These are phyloP conservation scores for Drosophila niveifrons DNA, from an alignment of 2,888 invertebrate species.

Conservation along the genomic window DNA sequence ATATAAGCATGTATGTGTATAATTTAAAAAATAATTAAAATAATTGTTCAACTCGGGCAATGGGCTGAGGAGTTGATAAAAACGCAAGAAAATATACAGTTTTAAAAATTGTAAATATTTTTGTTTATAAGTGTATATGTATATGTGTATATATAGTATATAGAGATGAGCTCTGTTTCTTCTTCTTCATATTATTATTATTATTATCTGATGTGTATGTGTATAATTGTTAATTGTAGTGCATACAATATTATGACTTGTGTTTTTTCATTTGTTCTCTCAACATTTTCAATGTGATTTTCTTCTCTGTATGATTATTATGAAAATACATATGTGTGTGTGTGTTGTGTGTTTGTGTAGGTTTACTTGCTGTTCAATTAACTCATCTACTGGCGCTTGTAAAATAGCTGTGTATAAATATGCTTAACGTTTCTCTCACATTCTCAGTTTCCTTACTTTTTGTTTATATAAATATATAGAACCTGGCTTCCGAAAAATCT, in stretches of 20 bases:
- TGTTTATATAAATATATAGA: slow-evolving; percentile 56
- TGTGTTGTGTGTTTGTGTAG: slow-evolving; percentile 21
- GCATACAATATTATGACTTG: slow-evolving; percentile 61
- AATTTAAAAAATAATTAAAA: slow-evolving; percentile 64
- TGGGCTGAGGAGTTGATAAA: slow-evolving; percentile 60
- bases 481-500: slow-evolving; percentile 42
- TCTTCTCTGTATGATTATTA: slow-evolving; percentile 60
- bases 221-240: slow-evolving; percentile 45
- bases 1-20: slow-evolving; percentile 55
- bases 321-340: slow-evolving; percentile 57
- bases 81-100: slow-evolving; percentile 65
- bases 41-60: slow-evolving; percentile 71
- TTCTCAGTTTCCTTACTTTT: slow-evolving; percentile 20
- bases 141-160: slow-evolving; percentile 28
- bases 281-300: slow-evolving; percentile 64
- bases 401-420: slow-evolving; percentile 60
- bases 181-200: slow-evolving; percentile 6
- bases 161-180: slow-evolving; percentile 48
- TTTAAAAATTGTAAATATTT: slow-evolving; percentile 69
- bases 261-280: slow-evolving; percentile 45
- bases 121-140: slow-evolving; percentile 25
- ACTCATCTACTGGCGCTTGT: slow-evolving; percentile 55
- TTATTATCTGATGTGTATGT: slow-evolving; percentile 27
- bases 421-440: slow-evolving; percentile 27
- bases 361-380: slow-evolving; percentile 16